Evolutionary conservation across 1,140 invertebrate genomes (phyloP).

Genomic region (Trachymyrmex cornetzi): DNA sequence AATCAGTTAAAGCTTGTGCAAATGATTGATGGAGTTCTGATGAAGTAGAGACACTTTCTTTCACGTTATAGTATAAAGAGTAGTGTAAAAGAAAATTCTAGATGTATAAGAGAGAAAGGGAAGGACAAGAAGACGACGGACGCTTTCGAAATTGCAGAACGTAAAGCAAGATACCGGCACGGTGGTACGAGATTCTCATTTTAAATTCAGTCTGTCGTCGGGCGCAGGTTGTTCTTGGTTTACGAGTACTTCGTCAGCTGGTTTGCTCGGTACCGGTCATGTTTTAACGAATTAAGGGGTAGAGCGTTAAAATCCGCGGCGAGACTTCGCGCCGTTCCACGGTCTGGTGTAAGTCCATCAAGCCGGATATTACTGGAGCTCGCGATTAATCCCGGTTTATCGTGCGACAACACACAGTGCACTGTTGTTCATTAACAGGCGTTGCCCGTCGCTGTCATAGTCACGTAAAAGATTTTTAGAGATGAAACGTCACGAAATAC

Average conservation of each 20-base stretch:
- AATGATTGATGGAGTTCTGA: slow-evolving; percentile 44
- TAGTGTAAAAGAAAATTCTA: neutral
- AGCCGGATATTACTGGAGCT: slow-evolving; percentile 52
- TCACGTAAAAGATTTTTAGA: slow-evolving; percentile 12
- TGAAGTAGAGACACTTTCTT: slow-evolving; percentile 48
- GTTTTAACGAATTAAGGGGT: slow-evolving; percentile 62
- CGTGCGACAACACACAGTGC: slow-evolving; percentile 49
- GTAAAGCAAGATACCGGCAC: neutral
- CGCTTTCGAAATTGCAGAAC: slow-evolving; percentile 14
- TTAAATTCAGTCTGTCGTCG: slow-evolving; percentile 27
- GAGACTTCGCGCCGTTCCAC: slow-evolving; percentile 10
- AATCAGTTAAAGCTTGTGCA: slow-evolving; percentile 11
- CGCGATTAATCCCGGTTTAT: slow-evolving; percentile 71
- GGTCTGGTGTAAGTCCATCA: slow-evolving; percentile 24
- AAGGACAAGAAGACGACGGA: neutral
- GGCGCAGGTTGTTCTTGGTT: slow-evolving; percentile 26
- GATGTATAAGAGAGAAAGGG: neutral
- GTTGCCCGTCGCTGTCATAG: neutral
- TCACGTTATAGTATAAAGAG: neutral
- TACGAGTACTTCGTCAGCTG: slow-evolving; percentile 50
- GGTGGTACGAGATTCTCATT: neutral
- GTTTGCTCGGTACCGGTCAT: neutral
- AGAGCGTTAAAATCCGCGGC: slow-evolving; percentile 48
- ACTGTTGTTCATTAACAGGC: slow-evolving; percentile 37
- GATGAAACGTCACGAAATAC: neutral